Percentiles rank a stretch among this genome's conserved stretches.
Conservation (phyloP, 2,888 invertebrate species). For the Sceliomorpha sp. region DNA sequence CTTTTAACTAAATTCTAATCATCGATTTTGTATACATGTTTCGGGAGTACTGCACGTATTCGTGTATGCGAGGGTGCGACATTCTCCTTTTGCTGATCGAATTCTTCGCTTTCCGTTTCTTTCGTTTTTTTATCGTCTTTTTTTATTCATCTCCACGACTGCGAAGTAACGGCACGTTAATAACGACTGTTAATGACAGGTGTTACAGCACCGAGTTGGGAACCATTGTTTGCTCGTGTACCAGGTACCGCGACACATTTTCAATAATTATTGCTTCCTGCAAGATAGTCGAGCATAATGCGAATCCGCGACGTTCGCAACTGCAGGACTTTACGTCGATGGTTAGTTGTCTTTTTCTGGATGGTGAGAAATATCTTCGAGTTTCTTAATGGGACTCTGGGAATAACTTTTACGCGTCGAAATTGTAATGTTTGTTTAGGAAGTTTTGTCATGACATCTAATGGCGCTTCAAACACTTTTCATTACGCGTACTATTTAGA, state of each 20-base stretch:
- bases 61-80: conserved; percentile 30
- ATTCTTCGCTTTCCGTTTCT: conserved; percentile 33
- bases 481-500: too few relatives aligned
- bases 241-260: conserved; percentile 70
- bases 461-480: too few relatives aligned
- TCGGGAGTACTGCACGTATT: conserved; percentile 28
- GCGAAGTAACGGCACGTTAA: conserved; percentile 71
- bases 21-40: too few relatives aligned
- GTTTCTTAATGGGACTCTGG: too few relatives aligned
- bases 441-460: too few relatives aligned
- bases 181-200: conserved; percentile 74
- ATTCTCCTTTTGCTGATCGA: conserved; percentile 47
- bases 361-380: conserved; percentile 27
- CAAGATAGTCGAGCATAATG: conserved; percentile 35
- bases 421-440: too few relatives aligned
- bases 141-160: conserved; percentile 47
- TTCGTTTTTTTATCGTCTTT: conserved; percentile 33
- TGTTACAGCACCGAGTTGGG: conserved; percentile 64
- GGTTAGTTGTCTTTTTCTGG: neutral
- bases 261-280: conserved; percentile 65
- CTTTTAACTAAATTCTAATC: too few relatives aligned
- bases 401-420: too few relatives aligned
- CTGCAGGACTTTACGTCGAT: conserved; percentile 18
- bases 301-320: conserved; percentile 32
- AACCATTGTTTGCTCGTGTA: conserved; percentile 68